Evolutionary conservation across 2,888 invertebrate species (phyloP).

Genomic region (Minunthozetes semirufus): DNA sequence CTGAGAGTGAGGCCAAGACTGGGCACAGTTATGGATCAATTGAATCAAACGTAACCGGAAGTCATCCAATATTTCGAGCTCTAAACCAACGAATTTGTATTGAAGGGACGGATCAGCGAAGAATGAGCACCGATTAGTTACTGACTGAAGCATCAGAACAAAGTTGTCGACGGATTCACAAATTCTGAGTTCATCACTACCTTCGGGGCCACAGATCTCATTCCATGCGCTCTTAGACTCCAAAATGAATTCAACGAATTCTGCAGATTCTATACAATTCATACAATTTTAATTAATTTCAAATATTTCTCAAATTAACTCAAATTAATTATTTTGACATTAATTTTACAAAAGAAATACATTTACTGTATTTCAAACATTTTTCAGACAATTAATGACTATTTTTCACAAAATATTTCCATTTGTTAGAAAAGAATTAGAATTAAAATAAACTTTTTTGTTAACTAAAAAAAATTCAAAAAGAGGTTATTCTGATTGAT

Average conservation of each 20-base stretch:
- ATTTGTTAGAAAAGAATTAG: too few species aligned
- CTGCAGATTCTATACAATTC: slow-evolving; percentile 63
- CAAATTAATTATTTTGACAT: too few species aligned
- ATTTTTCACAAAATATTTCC: background rate
- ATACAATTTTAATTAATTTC: background rate
- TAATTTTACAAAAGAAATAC: too few species aligned
- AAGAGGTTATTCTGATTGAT: too few species aligned
- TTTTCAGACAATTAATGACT: background rate
- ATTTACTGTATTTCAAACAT: too few species aligned
- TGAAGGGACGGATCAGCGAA: slow-evolving; percentile 39
- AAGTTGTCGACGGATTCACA: slow-evolving; percentile 85
- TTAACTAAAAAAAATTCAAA: too few species aligned
- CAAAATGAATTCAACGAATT: slow-evolving; percentile 81
- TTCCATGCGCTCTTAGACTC: slow-evolving; percentile 63
- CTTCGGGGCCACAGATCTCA: slow-evolving; percentile 47
- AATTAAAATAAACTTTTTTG: too few species aligned
- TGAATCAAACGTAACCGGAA: slow-evolving; percentile 80
- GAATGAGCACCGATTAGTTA: slow-evolving; percentile 56
- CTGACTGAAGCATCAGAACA: slow-evolving; percentile 71
- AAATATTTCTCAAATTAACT: background rate
- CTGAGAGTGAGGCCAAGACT: slow-evolving; percentile 51
- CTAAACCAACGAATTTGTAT: slow-evolving; percentile 77
- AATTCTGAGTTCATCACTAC: slow-evolving; percentile 59
- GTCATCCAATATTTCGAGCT: slow-evolving; percentile 81
- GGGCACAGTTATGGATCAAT: slow-evolving; percentile 60